Percentiles rank a stretch among this genome's conserved stretches.
Conservation (phyloP, 2,888 invertebrate species). For the Rhingia campestris region DNA sequence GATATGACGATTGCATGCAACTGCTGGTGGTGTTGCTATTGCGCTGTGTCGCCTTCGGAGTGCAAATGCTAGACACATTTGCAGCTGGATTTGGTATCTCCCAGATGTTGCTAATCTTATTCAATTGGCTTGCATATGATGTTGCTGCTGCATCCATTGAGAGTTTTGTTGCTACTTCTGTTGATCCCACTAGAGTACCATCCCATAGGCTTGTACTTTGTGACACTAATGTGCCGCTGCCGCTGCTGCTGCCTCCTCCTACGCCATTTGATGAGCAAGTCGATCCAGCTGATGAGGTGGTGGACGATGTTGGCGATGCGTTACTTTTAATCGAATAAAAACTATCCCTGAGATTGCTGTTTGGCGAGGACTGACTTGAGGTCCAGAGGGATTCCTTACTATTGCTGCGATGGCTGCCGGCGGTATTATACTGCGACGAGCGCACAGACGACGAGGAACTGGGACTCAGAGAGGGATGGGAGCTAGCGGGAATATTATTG, state of each 20-base stretch:
- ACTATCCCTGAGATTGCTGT: conserved; percentile 79
- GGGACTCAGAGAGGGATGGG: conserved; percentile 81
- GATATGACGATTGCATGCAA: conserved; percentile 43
- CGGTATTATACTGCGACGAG: conserved; percentile 76
- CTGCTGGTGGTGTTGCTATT: conserved; percentile 47
- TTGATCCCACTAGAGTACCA: conserved; percentile 64
- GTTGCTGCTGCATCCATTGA: conserved; percentile 70
- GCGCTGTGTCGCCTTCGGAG: conserved; percentile 57
- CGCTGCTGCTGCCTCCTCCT: conserved; percentile 47
- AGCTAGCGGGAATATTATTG: conserved; percentile 52
- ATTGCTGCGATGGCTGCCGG: conserved; percentile 79
- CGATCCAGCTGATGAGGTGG: conserved; percentile 78
- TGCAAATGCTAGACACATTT: conserved; percentile 56
- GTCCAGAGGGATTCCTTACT: conserved; percentile 82
- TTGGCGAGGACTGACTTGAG: conserved; percentile 80
- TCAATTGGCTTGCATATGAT: conserved; percentile 75
- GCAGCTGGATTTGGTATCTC: conserved; percentile 77
- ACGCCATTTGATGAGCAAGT: conserved; percentile 72
- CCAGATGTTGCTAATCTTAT: conserved; percentile 81
- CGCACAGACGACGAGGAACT: conserved; percentile 77
- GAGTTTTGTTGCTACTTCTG: conserved; percentile 75
- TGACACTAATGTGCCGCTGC: conserved; percentile 43
- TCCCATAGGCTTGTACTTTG: conserved; percentile 75
- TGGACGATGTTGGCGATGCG: conserved; percentile 76
- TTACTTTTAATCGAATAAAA: conserved; percentile 76